Base-by-base conservation (phyloP, 2,113 vertebrate species). In the Thymallus thymallus region DNA sequence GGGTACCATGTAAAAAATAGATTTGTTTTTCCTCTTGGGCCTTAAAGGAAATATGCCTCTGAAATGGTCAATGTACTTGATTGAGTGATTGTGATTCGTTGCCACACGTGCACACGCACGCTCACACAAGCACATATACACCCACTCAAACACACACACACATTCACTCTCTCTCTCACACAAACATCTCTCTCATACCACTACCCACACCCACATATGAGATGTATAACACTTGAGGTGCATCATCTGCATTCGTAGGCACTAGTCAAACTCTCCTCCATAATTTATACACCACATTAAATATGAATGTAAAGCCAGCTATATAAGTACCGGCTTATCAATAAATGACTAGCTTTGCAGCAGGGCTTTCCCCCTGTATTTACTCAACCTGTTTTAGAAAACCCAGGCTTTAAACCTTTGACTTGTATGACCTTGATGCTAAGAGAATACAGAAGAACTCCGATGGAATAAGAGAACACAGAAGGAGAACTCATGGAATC, bases 281-380 rank as follows among this genome's bases (percentile, higher is more conserved):
- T 41, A 3, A n/a, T 60, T 22, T 16, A 23, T 60, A 7, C n/a
- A 9, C n/a, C 56, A 22, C 81, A 85, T 84, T 80, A 83, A 88
- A 85, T 65, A 86, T 76, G 71, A 68, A 83, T 63, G 18, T 51
- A 22, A 24, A 58, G 70, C 23, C 48, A 69, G 41, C 23, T 74
- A 83, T 83, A 77, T 75, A 65, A 77, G 29, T 58, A 18, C 62
- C 60, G 12, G 16, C 1, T 10, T 69, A 74, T 81, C 75, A 71
- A 73, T 81, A 80, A 69, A 67, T 64, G 23, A 71, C 63, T 22
- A 22, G 24, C 29, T 79, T 14, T 73, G 35, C 35, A 84, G 56
- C 26, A n/a, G 72, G 41, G 26, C 64, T 79, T 66, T 82, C 24
- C 24, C 68, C 30, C 64, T 62, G 32, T n/a, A 51, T 51, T 23